phyloP scores from a whole-genome alignment of 2,888 invertebrate species.

The Sphaerophoria rueppellii region DNA sequence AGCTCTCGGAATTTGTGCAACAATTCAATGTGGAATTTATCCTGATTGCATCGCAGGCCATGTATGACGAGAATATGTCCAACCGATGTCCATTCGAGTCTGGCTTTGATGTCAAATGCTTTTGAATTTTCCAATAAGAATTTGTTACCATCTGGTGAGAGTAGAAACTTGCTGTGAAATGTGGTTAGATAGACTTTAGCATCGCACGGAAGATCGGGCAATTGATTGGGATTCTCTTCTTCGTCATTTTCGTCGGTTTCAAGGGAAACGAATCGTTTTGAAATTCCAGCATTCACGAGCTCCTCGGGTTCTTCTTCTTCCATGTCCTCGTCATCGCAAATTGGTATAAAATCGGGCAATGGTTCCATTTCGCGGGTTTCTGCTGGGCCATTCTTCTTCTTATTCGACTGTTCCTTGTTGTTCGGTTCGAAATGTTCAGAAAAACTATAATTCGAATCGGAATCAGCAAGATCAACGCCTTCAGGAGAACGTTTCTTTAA shows the following conservation, averaged over 20 bases:
- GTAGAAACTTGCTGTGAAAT: slow-evolving; percentile 83
- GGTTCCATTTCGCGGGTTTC: slow-evolving; percentile 75
- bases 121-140: slow-evolving; percentile 82
- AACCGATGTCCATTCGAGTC: slow-evolving; percentile 80
- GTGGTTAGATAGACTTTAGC: slow-evolving; percentile 83
- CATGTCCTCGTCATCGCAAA: slow-evolving; percentile 62
- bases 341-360: slow-evolving; percentile 80
- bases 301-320: slow-evolving; percentile 31
- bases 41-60: slow-evolving; percentile 83
- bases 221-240: slow-evolving; percentile 38
- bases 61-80: slow-evolving; percentile 83
- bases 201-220: slow-evolving; percentile 77
- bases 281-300: slow-evolving; percentile 74
- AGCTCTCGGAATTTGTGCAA: slow-evolving; percentile 80
- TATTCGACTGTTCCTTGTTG: not conserved
- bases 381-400: slow-evolving; percentile 37
- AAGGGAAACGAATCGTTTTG: slow-evolving; percentile 75
- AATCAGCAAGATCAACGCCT: slow-evolving; percentile 75
- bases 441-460: slow-evolving; percentile 82
- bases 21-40: slow-evolving; percentile 83
- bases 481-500: slow-evolving; percentile 14
- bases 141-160: slow-evolving; percentile 82
- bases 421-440: slow-evolving; percentile 80
- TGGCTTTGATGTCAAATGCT: slow-evolving; percentile 79
- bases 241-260: slow-evolving; percentile 63